Percentiles rank a stretch among this genome's conserved stretches.
These are phyloP conservation scores for Phasia obesa DNA, from an alignment of 2,888 invertebrate species.

Conservation along the genomic window DNA sequence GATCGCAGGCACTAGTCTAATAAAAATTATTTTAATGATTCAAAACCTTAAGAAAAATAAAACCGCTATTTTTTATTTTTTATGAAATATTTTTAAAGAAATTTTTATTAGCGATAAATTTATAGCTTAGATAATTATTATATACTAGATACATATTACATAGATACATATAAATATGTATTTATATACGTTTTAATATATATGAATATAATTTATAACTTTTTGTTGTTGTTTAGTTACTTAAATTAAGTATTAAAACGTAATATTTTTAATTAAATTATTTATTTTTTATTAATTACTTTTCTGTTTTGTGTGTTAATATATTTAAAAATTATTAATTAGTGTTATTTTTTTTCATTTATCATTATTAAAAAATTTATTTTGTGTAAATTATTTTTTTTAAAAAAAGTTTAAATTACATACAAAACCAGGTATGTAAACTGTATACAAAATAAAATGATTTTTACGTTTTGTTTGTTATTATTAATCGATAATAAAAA, in stretches of 20 bases:
- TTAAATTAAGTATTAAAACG: conserved; percentile 58
- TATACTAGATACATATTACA: conserved; percentile 70
- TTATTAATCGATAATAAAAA: conserved; percentile 28
- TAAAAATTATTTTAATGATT: no score
- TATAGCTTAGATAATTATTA: conserved; percentile 66
- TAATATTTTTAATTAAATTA: conserved; percentile 49
- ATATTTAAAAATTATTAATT: conserved; percentile 41
- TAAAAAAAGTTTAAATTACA: conserved; percentile 45
- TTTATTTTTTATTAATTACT: not conserved
- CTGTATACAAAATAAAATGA: conserved; percentile 45
- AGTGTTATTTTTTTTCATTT: conserved; percentile 12
- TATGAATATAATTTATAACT: conserved; percentile 62
- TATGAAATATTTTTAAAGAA: conserved; percentile 71
- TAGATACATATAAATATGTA: conserved; percentile 67
- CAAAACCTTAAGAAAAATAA: not conserved
- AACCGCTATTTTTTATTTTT: conserved; percentile 43
- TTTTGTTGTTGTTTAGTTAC: conserved; percentile 33
- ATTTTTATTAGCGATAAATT: conserved; percentile 70
- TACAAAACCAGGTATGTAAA: conserved; percentile 63
- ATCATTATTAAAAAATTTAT: conserved; percentile 5
- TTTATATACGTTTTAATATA: conserved; percentile 54
- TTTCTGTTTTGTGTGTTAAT: conserved; percentile 25
- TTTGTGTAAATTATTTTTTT: conserved; percentile 29
- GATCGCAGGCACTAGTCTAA: no score
- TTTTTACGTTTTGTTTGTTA: conserved; percentile 5